phyloP scores from a whole-genome alignment of 2,888 invertebrate species.

The Euclidia mi region DNA sequence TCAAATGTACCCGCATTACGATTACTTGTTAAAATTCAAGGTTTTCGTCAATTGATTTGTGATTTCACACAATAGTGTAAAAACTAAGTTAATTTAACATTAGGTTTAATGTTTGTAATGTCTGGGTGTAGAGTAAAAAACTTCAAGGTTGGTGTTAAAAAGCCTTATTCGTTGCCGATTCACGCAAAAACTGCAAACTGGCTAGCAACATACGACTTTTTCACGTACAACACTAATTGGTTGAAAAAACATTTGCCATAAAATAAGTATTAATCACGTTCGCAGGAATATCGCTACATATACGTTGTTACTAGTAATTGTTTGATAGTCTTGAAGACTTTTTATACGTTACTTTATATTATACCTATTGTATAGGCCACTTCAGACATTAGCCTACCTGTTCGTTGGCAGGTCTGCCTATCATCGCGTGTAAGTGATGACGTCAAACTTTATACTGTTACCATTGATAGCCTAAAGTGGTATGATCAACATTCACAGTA shows the following conservation, averaged over 20 bases:
- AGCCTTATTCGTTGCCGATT: conserved; percentile 23
- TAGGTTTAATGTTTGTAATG: conserved; percentile 34
- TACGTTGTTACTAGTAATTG: no score
- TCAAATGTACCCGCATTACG: conserved; percentile 47
- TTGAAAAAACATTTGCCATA: conserved; percentile 28
- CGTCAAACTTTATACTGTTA: no score
- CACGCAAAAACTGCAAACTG: conserved; percentile 37
- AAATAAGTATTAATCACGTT: conserved; percentile 8
- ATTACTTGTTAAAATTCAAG: conserved; percentile 36
- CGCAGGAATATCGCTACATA: no score
- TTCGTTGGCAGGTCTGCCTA: no score
- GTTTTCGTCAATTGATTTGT: conserved; percentile 46
- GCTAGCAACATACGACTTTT: conserved; percentile 15
- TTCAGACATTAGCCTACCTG: no score
- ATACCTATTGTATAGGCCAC: no score
- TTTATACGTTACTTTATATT: no score
- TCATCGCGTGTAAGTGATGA: no score
- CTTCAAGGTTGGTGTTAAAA: conserved; percentile 40
- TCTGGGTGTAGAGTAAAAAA: conserved; percentile 30
- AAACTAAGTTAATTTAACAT: conserved; percentile 37
- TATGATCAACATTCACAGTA: no score
- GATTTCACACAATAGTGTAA: conserved; percentile 55
- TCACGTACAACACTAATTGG: conserved; percentile 28
- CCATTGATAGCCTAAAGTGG: no score
- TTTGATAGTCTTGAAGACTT: no score